A percentile compares a stretch with the other conserved stretches of the same genome.
phyloP scores from a whole-genome alignment of 2,888 invertebrate genomes.

The Tetanocera ferruginea region DNA sequence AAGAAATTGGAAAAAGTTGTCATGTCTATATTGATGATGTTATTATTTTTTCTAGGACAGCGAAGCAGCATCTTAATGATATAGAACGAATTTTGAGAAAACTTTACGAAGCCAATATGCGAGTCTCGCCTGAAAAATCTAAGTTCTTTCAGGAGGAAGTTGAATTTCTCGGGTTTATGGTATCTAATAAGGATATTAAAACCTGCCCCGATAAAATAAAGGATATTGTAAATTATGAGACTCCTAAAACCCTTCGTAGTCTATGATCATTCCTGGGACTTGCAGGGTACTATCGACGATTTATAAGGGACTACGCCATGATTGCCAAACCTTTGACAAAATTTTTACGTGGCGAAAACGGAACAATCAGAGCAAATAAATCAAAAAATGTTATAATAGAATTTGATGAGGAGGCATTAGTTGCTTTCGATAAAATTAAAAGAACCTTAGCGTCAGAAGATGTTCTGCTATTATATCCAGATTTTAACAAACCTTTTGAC shows the following conservation, averaged over 20 bases:
- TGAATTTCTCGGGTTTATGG: background rate
- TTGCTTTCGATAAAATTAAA: constrained; percentile 45
- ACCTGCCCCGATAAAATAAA: too few species aligned
- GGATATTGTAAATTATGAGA: too few species aligned
- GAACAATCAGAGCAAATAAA: constrained; percentile 40
- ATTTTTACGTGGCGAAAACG: constrained; percentile 48
- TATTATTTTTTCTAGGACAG: too few species aligned
- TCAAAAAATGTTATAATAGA: constrained; percentile 40
- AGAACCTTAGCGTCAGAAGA: constrained; percentile 38
- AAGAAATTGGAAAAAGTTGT: constrained; percentile 41
- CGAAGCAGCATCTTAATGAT: too few species aligned
- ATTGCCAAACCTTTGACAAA: constrained; percentile 48
- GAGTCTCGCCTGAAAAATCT: constrained; percentile 28
- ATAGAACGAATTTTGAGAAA: too few species aligned
- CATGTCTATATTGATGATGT: too few species aligned
- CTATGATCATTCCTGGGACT: constrained; percentile 35
- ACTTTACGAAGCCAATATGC: constrained; percentile 33
- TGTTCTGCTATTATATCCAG: constrained; percentile 43
- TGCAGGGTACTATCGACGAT: constrained; percentile 27
- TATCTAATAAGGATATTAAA: background rate
- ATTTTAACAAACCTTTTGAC: constrained; percentile 45
- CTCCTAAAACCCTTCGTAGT: constrained; percentile 9
- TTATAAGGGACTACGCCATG: too few species aligned
- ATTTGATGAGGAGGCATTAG: constrained; percentile 38
- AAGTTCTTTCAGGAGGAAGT: background rate